Evolutionary conservation across 2,113 vertebrate genomes (phyloP).

Genomic region (Epinephelus lanceolatus): DNA sequence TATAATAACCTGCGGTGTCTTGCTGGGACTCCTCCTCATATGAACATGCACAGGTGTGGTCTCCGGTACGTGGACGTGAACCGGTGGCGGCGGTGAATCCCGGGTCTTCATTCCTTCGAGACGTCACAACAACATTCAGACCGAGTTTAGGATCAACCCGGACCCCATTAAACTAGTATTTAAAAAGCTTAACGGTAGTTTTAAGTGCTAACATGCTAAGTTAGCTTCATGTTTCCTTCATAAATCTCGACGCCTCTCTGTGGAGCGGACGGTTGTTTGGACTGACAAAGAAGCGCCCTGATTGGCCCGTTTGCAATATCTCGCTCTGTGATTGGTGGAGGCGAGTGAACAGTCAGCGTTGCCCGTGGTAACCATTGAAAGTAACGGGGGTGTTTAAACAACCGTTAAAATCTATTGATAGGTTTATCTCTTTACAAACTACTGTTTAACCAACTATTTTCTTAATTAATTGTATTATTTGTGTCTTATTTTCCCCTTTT

Average conservation of each 20-base stretch:
- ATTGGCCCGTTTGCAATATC: conserved; percentile 71
- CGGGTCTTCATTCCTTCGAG: conserved; percentile 89
- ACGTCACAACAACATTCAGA: not conserved
- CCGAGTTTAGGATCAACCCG: fast-evolving
- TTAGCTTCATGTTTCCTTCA: not conserved
- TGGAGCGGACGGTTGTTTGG: conserved; percentile 14
- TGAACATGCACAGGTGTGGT: conserved; percentile 94
- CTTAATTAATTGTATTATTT: no score
- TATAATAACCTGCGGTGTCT: conserved; percentile 58
- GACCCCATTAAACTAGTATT: fast-evolving
- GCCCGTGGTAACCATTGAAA: conserved; percentile 61
- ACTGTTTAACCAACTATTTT: not conserved
- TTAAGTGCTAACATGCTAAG: not conserved
- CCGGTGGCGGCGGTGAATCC: conserved; percentile 88
- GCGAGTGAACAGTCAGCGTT: conserved; percentile 47
- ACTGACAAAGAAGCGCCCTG: not conserved
- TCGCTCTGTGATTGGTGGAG: conserved; percentile 72
- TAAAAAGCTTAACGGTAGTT: fast-evolving
- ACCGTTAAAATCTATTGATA: not conserved
- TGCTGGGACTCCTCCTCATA: conserved; percentile 90
- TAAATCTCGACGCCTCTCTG: conserved; percentile 47
- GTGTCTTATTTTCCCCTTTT: no score
- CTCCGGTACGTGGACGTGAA: conserved; percentile 95
- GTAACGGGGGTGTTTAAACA: not conserved
- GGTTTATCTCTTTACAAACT: no score